phyloP scores from a whole-genome alignment of 2,113 vertebrate genomes.

The Tragelaphus imberbis region DNA sequence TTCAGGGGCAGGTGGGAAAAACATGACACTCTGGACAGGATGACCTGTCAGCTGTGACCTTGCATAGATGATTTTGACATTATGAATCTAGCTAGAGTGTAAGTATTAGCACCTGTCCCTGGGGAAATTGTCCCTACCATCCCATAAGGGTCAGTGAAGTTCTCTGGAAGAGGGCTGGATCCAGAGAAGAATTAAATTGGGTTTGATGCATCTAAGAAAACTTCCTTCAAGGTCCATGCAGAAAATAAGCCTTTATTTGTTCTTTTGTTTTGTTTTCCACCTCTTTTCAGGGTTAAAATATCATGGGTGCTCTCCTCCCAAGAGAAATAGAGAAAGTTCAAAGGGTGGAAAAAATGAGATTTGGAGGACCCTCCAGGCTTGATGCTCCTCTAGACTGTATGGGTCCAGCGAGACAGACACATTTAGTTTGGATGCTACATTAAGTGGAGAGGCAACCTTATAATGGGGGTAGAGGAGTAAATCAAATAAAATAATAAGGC shows the following conservation, averaged over 20 bases:
- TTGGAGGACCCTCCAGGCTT: too few species aligned
- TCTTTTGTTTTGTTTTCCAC: background rate
- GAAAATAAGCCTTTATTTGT: background rate
- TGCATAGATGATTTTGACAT: background rate
- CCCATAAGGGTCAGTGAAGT: rapidly evolving
- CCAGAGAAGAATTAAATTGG: background rate
- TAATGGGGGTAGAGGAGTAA: background rate
- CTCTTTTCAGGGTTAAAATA: background rate
- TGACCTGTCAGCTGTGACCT: background rate
- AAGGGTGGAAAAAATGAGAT: background rate
- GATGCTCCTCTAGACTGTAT: rapidly evolving
- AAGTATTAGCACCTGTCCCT: background rate
- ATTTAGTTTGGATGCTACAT: background rate
- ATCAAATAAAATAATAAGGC: slow-evolving; percentile 56
- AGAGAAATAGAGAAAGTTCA: background rate
- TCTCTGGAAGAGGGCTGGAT: background rate
- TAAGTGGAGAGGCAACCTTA: slow-evolving; percentile 15
- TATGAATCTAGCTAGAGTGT: rapidly evolving
- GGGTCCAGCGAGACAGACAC: background rate
- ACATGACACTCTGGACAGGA: rapidly evolving
- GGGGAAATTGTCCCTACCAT: background rate
- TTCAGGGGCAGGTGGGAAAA: background rate
- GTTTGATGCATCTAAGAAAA: background rate
- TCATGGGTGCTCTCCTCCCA: background rate
- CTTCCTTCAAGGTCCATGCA: background rate